A percentile compares a stretch with the other conserved stretches of the same genome.
phyloP scores from a whole-genome alignment of 1,140 invertebrate species.

The Apis mellifera region DNA sequence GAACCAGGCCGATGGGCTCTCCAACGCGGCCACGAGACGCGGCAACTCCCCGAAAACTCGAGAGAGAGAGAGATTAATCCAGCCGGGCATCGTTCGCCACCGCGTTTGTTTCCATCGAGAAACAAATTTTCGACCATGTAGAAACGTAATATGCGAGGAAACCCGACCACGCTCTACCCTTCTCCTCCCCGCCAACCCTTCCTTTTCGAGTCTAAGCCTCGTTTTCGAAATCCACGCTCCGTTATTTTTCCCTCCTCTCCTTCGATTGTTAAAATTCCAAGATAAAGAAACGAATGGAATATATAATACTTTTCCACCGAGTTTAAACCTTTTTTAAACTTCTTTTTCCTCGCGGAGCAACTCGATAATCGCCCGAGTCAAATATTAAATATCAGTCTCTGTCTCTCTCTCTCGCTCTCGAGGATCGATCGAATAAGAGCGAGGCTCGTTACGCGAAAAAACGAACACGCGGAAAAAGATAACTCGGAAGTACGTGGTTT shows the following conservation, averaged over 20 bases:
- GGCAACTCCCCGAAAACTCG: background rate
- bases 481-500: background rate
- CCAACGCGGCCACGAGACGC: background rate
- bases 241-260: too few species aligned
- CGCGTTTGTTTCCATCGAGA: background rate
- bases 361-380: too few species aligned
- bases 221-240: background rate
- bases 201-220: background rate
- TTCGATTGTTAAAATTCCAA: too few species aligned
- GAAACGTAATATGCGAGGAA: constrained; percentile 15
- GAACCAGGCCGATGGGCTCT: background rate
- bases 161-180: background rate
- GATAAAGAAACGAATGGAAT: too few species aligned
- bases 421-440: background rate
- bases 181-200: background rate
- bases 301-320: too few species aligned
- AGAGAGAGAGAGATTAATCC: constrained; percentile 17
- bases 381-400: too few species aligned
- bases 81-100: background rate
- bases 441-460: background rate
- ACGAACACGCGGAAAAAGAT: background rate
- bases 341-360: too few species aligned
- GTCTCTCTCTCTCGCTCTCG: too few species aligned
- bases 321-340: too few species aligned
- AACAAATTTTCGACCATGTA: constrained; percentile 16